phyloP scores from a whole-genome alignment of 2,113 vertebrate species.

The Tetraodon nigroviridis region DNA sequence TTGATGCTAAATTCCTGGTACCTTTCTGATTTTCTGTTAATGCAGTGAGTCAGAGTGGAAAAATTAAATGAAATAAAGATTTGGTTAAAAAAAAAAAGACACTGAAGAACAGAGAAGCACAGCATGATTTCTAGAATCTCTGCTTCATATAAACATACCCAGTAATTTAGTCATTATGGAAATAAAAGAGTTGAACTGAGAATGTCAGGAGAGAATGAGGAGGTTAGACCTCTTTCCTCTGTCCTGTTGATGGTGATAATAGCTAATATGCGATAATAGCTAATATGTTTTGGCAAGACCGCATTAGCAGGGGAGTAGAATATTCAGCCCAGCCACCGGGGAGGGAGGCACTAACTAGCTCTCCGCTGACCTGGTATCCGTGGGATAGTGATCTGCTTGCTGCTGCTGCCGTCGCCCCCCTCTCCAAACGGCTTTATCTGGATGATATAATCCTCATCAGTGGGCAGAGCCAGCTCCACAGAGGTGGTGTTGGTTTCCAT shows the following conservation, averaged over 20 bases:
- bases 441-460: slow-evolving; percentile 91
- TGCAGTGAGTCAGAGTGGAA: too few species aligned
- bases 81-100: too few species aligned
- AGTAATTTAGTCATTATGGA: too few species aligned
- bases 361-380: slow-evolving; percentile 76
- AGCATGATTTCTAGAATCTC: too few species aligned
- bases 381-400: slow-evolving; percentile 91
- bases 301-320: slow-evolving; percentile 24
- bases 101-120: too few species aligned
- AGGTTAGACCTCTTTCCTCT: slow-evolving; percentile 15
- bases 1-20: too few species aligned
- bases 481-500: slow-evolving; percentile 95
- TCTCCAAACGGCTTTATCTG: slow-evolving; percentile 94
- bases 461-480: slow-evolving; percentile 89
- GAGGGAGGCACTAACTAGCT: slow-evolving; percentile 35
- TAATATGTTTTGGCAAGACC: slow-evolving; percentile 25
- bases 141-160: too few species aligned
- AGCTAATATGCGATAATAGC: slow-evolving; percentile 29
- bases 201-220: too few species aligned
- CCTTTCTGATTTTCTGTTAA: too few species aligned
- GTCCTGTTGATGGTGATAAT: slow-evolving; percentile 23
- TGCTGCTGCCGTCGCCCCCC: slow-evolving; percentile 94
- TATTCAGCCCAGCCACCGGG: slow-evolving; percentile 11
- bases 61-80: too few species aligned
- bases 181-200: too few species aligned